These are phyloP conservation scores for Sternarchorhynchus goeldii DNA, from an alignment of 2,797 vertebrate genomes.

Conservation along the genomic window DNA sequence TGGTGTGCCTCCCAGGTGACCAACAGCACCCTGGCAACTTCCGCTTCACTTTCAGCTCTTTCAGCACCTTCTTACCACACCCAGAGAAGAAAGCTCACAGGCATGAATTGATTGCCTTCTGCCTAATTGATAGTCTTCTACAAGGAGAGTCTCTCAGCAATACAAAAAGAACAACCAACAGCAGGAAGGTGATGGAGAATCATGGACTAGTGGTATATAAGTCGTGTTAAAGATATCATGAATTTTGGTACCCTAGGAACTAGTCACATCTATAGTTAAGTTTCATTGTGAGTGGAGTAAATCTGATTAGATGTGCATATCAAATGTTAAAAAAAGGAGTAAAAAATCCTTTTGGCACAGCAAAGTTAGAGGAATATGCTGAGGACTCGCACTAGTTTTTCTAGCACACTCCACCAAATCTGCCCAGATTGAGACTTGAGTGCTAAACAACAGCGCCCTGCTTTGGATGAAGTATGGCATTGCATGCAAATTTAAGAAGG, in stretches of 20 bases:
- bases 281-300: too few species aligned
- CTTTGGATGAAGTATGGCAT: conserved; percentile 42
- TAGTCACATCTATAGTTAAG: conserved; percentile 22
- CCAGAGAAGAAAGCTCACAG: background rate
- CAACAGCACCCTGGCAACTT: background rate
- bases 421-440: conserved; percentile 60
- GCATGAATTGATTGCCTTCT: background rate
- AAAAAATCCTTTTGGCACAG: too few species aligned
- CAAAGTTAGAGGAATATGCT: conserved; percentile 52
- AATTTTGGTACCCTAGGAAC: conserved; percentile 66
- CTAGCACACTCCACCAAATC: conserved; percentile 9
- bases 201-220: background rate
- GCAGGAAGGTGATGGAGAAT: too few species aligned
- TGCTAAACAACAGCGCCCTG: conserved; percentile 61
- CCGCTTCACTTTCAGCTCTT: conserved; percentile 7
- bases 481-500: background rate
- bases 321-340: too few species aligned
- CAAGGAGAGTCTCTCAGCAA: too few species aligned
- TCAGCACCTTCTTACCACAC: background rate
- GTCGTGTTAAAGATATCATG: background rate
- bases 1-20: background rate
- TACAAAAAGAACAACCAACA: too few species aligned
- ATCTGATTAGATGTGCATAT: too few species aligned
- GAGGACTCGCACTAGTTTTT: background rate
- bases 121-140: too few species aligned